Conservation (phyloP, 2,888 invertebrate genomes). For the Himalopsyche japonica region DNA sequence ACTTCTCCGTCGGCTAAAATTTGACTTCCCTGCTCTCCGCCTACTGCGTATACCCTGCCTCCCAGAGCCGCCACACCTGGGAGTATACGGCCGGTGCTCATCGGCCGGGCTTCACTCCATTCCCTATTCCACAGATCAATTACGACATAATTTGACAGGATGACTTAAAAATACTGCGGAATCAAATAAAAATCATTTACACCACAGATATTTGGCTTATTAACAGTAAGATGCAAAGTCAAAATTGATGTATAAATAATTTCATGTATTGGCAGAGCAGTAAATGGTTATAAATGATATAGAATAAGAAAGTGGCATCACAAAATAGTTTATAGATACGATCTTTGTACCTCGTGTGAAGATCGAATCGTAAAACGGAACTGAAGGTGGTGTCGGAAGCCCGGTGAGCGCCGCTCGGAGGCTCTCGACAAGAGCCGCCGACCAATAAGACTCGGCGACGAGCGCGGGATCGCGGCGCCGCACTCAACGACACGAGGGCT, state of each 20-base stretch:
- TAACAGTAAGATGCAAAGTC: too few species aligned
- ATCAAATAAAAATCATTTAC: too few species aligned
- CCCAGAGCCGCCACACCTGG: slow-evolving; percentile 85
- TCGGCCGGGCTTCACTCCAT: slow-evolving; percentile 80
- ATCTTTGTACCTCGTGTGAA: slow-evolving; percentile 64
- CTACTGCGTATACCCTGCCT: slow-evolving; percentile 87
- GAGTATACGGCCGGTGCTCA: slow-evolving; percentile 83
- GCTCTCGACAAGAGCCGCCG: slow-evolving; percentile 85
- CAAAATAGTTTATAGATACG: neutral
- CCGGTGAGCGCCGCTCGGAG: slow-evolving; percentile 70
- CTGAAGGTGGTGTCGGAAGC: slow-evolving; percentile 82
- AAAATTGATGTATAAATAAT: too few species aligned
- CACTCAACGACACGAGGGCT: slow-evolving; percentile 74
- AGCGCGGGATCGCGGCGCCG: slow-evolving; percentile 80
- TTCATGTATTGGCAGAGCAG: too few species aligned
- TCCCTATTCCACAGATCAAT: slow-evolving; percentile 55
- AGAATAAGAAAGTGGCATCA: too few species aligned
- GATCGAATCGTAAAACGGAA: slow-evolving; percentile 82
- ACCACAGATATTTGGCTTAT: too few species aligned
- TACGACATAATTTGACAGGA: too few species aligned
- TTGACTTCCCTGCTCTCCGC: slow-evolving; percentile 88
- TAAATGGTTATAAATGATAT: too few species aligned
- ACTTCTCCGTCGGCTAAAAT: slow-evolving; percentile 88
- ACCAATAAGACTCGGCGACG: slow-evolving; percentile 86
- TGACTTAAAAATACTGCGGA: too few species aligned